Evolutionary conservation across 64 coral and sea anemone genomes (phyloP).

Genomic region (Astreopora myriophthalma): DNA sequence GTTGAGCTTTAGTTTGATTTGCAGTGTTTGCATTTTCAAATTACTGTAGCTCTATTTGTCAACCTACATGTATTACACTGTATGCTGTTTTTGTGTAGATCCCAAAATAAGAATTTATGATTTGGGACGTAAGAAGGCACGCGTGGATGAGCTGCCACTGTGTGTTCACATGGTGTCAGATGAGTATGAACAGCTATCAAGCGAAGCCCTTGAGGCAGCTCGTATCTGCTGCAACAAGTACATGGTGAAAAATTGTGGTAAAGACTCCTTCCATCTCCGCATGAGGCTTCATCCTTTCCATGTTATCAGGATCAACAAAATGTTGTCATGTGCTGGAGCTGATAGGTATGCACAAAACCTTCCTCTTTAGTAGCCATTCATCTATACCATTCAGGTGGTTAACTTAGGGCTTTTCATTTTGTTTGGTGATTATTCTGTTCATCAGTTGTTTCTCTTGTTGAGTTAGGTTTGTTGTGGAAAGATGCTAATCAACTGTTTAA

Average conservation of each 20-base stretch:
- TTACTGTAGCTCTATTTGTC: no score
- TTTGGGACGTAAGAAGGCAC: slow-evolving; percentile 96
- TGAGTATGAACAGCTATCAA: slow-evolving; percentile 97
- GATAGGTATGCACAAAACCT: no score
- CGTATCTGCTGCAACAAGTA: slow-evolving; percentile 99
- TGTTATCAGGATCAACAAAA: slow-evolving; percentile 97
- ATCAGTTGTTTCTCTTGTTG: no score
- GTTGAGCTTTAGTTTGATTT: no score
- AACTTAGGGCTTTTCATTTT: no score
- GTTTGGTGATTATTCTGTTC: no score
- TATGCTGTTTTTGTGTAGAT: slow-evolving; percentile 62
- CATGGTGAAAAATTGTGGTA: slow-evolving; percentile 96
- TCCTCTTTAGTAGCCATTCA: no score
- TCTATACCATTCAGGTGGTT: no score
- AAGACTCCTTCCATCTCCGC: slow-evolving; percentile 97
- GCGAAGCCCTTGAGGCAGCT: slow-evolving; percentile 95
- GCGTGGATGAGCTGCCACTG: slow-evolving; percentile 91
- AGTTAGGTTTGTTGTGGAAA: no score
- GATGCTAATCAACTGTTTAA: no score
- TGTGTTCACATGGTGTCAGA: slow-evolving; percentile 99
- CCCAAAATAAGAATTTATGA: slow-evolving; percentile 99
- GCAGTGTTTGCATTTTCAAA: no score
- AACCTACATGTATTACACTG: no score
- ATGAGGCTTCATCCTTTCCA: slow-evolving; percentile 97
- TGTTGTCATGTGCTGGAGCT: slow-evolving; percentile 99